Percentiles rank a stretch among this genome's conserved stretches.
Conservation (phyloP, 30 jellyfish, hydroid and myxozoan genomes). For the Aurelia sp. region DNA sequence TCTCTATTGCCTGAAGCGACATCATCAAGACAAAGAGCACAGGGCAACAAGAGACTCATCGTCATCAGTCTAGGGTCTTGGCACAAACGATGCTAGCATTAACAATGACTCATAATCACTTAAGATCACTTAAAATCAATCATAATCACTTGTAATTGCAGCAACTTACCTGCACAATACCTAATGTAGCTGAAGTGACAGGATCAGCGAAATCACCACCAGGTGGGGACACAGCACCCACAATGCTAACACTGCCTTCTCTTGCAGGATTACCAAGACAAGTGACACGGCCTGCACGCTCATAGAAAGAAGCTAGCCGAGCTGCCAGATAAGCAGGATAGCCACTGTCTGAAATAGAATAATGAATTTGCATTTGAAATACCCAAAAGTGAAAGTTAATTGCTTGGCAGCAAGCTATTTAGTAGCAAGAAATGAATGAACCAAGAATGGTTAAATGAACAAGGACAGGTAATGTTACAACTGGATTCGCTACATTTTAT, state of each 20-base stretch:
- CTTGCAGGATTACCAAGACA: constrained; percentile 98
- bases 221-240: constrained; percentile 99
- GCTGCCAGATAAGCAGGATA: constrained; percentile 99
- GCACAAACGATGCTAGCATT: constrained; percentile 99
- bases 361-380: background rate
- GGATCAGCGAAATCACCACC: constrained; percentile 99
- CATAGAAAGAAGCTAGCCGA: constrained; percentile 98
- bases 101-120: too few relatives aligned
- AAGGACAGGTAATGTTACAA: too few relatives aligned
- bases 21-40: too few relatives aligned
- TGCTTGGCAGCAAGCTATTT: too few relatives aligned
- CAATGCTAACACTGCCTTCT: constrained; percentile 99
- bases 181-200: constrained; percentile 99
- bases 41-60: too few relatives aligned
- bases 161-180: constrained; percentile 94
- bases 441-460: too few relatives aligned
- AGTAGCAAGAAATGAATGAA: too few relatives aligned
- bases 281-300: constrained; percentile 99
- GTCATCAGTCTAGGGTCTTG: too few relatives aligned
- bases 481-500: too few relatives aligned
- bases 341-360: constrained; percentile 90
- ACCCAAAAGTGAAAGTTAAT: too few relatives aligned
- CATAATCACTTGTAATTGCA: background rate
- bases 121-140: too few relatives aligned
- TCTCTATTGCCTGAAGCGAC: too few relatives aligned